Evolutionary conservation across 1,140 invertebrate species (phyloP).

Genomic region (Dendrolimus punctatus): DNA sequence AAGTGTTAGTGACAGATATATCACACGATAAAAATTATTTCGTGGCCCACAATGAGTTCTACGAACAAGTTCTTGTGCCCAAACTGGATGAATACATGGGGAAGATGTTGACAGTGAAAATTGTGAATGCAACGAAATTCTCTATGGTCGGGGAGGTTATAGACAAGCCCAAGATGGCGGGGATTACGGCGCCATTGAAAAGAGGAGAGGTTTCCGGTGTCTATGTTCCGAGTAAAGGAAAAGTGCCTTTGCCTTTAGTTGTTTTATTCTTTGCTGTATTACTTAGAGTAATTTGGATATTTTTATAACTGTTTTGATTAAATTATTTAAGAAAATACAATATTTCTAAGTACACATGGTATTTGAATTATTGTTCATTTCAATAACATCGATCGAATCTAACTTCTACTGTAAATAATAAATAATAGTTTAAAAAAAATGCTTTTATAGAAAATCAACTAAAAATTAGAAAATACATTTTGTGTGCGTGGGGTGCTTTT

Average conservation of each 20-base stretch:
- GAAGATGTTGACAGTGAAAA: slow-evolving; percentile 85
- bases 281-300: slow-evolving; percentile 48
- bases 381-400: no score
- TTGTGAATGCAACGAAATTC: slow-evolving; percentile 85
- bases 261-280: slow-evolving; percentile 38
- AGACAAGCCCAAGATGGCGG: slow-evolving; percentile 68
- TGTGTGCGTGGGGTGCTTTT: no score
- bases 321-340: slow-evolving; percentile 14
- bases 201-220: slow-evolving; percentile 71
- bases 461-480: no score
- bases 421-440: no score
- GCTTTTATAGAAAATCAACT: no score
- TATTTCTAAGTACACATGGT: no score
- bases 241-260: slow-evolving; percentile 36
- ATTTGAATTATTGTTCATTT: no score
- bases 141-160: slow-evolving; percentile 86
- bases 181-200: slow-evolving; percentile 64
- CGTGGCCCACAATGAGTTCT: slow-evolving; percentile 96
- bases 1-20: slow-evolving; percentile 93
- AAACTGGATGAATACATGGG: slow-evolving; percentile 86
- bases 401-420: no score
- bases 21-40: slow-evolving; percentile 93
- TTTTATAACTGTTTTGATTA: slow-evolving; percentile 36
- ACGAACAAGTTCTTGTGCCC: slow-evolving; percentile 94
- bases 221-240: not conserved